Base-by-base conservation (phyloP, 2,797 vertebrate genomes). In the Micropoecilia bifurca region DNA sequence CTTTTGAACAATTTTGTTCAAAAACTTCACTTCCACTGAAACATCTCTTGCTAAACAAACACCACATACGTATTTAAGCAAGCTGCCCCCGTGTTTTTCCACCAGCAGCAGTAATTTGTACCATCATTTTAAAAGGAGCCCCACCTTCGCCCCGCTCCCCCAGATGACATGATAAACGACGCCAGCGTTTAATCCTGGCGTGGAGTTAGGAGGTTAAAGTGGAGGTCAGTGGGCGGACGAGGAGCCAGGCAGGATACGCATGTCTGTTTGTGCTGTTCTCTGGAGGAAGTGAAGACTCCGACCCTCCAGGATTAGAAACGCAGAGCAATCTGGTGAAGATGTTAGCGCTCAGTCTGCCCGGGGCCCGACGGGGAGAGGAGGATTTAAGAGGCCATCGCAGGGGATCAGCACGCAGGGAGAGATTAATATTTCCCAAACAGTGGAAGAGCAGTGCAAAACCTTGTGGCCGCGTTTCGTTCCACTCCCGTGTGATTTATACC, bases 121-220 rank as follows among this genome's bases (percentile, higher is more conserved):
- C 84, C 81, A 88, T 90, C 53, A 89, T 88, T 89, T 85, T 57
- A 71, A 71, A 75, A 73, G 39, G 71, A 57, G 66, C 73, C 57
- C 46, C 79, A 73, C 79, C 82, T 66, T 66, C 76, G 4, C 36
- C 63, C 36, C 79, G 69, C 73, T 39, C 79, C 81, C 77, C 88
- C 90, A 84, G 87, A 90, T 93, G 90, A 92, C 89, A 87, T 84
- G 90, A 92, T 85, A 92, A 93, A 95, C 69, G 80, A 92, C 89
- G 89, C 87, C 87, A 78, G 82, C 66, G 86, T 91, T 84, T 91
- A 90, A 91, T 94, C 90, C 87, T 75, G 78, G 87, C 73, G 81
- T 81, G 78, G 85, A 83, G 90, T 86, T 87, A 86, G 89, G 69
- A 85, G 89, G 91, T 87, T 80, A 90, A 83, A 33, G 46, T 4